A percentile compares a stretch with the other conserved stretches of the same genome.
Evolutionary conservation across 2,888 invertebrate species (phyloP).

Genomic region (Micropterix aruncella): DNA sequence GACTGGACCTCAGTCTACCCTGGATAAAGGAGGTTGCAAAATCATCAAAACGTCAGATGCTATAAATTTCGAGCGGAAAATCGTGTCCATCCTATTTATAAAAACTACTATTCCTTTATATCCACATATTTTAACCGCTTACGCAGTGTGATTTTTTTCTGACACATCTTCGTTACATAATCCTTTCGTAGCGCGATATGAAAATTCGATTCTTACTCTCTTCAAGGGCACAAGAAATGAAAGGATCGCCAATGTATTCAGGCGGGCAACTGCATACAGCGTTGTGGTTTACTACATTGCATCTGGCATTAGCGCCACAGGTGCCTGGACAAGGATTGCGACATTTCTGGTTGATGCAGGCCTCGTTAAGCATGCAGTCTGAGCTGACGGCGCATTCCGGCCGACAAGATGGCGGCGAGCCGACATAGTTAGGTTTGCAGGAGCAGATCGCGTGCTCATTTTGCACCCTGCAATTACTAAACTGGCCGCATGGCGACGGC

Average conservation of each 20-base stretch:
- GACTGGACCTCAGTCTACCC: no score
- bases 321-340: constrained; percentile 69
- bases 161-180: constrained; percentile 1
- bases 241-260: constrained; percentile 70
- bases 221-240: constrained; percentile 53
- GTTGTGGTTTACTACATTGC: constrained; percentile 74
- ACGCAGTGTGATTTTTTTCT: constrained; percentile 2
- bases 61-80: background rate
- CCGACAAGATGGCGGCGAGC: constrained; percentile 62
- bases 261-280: constrained; percentile 70
- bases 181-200: no score
- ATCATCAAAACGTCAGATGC: no score
- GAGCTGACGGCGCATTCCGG: constrained; percentile 75
- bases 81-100: background rate
- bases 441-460: constrained; percentile 69
- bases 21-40: no score
- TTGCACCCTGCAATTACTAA: constrained; percentile 59
- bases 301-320: constrained; percentile 71
- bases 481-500: constrained; percentile 65
- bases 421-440: constrained; percentile 63
- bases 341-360: constrained; percentile 70
- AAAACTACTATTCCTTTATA: constrained; percentile 1
- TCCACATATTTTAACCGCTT: constrained; percentile 6
- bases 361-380: constrained; percentile 67
- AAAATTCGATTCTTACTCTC: constrained; percentile 62